Evolutionary conservation across 2,113 vertebrate genomes (phyloP), one percentile per base, ranked within the genome.

Genomic region (Proterorhinus semilunaris): DNA sequence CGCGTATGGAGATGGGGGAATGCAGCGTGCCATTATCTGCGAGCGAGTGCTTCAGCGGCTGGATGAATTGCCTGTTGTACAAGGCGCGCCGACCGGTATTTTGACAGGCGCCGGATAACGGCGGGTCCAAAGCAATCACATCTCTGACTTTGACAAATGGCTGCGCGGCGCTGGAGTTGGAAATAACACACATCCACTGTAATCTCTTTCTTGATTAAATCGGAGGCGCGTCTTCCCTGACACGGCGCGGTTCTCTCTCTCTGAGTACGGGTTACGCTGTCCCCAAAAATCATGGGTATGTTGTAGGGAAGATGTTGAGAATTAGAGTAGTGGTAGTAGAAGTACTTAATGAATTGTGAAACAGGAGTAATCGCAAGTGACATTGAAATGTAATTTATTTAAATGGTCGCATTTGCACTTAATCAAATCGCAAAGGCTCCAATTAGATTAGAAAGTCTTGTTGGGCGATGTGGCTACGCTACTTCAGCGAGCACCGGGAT

Each of bases 131-230:
- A 96, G 96, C 96, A 98, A 99, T 98, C 96, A 97, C 94, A 94
- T 93, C 93, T 93, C 92, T 96, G 96, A 99, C 97, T 95, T 96
- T 98, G 97, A 99, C 95, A 97, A 97, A 99, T 98, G 96, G 94
- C 79, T 93, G 93, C 94, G 94, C 95, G 94, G 94, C 90, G 90
- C 95, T 84, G 91, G 95, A 97, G 95, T 97, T 96, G 95, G 97
- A 96, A 97, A 97, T 97, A 96, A 98, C 96, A 96, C 95, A 96
- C 95, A 96, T 96, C 95, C 96, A 97, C 95, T 96, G 96, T 96
- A 96, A 97, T 96, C 95, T 96, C 95, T 95, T 95, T 96, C 94
- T 96, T 96, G 96, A 98, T 98, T 98, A 97, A 98, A 97, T 95
- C 94, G 93, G 95, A 95, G 94, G 93, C 94, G 92, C 93, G 92